phyloP scores from a whole-genome alignment of 2,888 invertebrate species.

The Cacoxenus indagator region DNA sequence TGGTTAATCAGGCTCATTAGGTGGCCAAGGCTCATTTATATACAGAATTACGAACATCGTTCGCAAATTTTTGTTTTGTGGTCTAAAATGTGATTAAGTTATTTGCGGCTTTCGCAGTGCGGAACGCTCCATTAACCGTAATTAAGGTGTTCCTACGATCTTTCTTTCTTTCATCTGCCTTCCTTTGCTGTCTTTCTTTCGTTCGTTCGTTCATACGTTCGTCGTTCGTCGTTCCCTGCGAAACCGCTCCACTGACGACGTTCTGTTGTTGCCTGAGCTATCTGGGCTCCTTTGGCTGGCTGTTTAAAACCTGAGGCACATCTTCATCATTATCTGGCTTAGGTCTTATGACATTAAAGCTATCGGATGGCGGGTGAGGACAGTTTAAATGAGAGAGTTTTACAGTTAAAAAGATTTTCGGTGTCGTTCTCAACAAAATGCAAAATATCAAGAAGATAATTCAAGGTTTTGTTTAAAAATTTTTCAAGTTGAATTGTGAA shows the following conservation, averaged over 20 bases:
- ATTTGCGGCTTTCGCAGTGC: constrained; percentile 57
- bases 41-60: constrained; percentile 65
- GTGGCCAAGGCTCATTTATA: constrained; percentile 66
- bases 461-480: background rate
- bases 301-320: constrained; percentile 59
- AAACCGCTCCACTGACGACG: constrained; percentile 27
- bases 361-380: constrained; percentile 25
- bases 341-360: constrained; percentile 14
- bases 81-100: constrained; percentile 66
- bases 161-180: no score
- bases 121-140: constrained; percentile 68
- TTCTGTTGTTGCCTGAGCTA: constrained; percentile 11
- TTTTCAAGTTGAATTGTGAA: background rate
- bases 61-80: constrained; percentile 64
- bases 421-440: background rate
- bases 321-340: constrained; percentile 39
- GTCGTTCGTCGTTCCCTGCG: constrained; percentile 34
- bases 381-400: constrained; percentile 24
- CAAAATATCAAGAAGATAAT: no score
- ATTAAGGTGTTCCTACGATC: constrained; percentile 64
- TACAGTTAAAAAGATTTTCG: constrained; percentile 39
- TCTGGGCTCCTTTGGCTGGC: constrained; percentile 43
- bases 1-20: constrained; percentile 69
- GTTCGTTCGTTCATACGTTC: constrained; percentile 21
- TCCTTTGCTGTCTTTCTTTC: constrained; percentile 49